Conservation (phyloP, 2,113 vertebrate genomes). For the Anseranas semipalmata region DNA sequence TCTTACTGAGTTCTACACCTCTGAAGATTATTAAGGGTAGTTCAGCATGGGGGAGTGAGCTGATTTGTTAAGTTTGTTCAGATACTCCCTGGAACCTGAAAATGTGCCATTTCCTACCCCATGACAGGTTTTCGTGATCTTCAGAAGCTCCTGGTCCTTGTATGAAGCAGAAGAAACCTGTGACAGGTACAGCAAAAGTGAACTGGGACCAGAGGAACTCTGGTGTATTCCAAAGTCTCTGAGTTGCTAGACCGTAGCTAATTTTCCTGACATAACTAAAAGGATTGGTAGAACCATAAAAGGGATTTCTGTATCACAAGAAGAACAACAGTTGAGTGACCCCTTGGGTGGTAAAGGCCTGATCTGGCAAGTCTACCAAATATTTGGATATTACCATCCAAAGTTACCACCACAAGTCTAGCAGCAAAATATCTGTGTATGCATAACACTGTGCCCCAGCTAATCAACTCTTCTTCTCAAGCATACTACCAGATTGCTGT, state of each 20-base stretch:
- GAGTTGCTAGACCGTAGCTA: neutral
- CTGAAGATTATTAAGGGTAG: neutral
- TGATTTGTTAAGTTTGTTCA: neutral
- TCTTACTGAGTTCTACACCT: neutral
- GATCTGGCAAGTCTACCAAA: neutral
- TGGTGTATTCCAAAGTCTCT: neutral
- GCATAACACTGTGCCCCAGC: neutral
- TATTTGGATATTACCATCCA: neutral
- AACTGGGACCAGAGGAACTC: neutral
- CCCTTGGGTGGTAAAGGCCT: neutral
- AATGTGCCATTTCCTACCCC: neutral
- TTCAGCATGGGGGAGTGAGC: neutral
- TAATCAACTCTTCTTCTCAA: neutral
- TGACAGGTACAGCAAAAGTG: neutral
- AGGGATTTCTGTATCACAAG: neutral
- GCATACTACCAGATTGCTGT: rapidly evolving
- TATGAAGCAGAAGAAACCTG: neutral
- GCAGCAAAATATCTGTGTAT: neutral
- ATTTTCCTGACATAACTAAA: neutral
- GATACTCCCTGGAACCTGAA: neutral
- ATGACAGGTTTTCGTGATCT: neutral
- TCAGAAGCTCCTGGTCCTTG: neutral
- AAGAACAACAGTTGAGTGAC: neutral
- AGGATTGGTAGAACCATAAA: neutral
- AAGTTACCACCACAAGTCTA: neutral